A percentile compares a stretch with the other conserved stretches of the same genome.
phyloP scores from a whole-genome alignment of 2,888 invertebrate genomes.

The Epiblema foenella region DNA sequence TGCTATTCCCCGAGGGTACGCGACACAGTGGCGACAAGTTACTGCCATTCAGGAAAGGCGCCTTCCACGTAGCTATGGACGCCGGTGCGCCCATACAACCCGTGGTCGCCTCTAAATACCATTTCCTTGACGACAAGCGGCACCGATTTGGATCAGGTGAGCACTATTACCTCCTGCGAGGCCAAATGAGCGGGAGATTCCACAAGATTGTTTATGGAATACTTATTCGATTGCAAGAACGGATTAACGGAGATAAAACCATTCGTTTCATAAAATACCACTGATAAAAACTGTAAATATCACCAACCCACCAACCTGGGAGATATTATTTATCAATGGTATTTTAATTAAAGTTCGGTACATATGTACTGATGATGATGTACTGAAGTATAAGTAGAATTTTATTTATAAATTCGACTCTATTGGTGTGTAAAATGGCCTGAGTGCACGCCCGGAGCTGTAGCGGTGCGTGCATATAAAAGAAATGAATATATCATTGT shows the following conservation, averaged over 20 bases:
- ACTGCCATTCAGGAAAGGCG: conserved; percentile 97
- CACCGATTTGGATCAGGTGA: conserved; percentile 88
- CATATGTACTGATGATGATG: no score
- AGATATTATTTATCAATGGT: no score
- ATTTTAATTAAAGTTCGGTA: no score
- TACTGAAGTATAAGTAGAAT: no score
- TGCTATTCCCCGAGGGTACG: conserved; percentile 97
- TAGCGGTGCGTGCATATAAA: no score
- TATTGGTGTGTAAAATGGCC: no score
- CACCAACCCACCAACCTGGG: no score
- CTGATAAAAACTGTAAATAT: no score
- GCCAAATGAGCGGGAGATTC: not conserved
- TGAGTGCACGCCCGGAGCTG: no score
- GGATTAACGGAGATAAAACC: not conserved
- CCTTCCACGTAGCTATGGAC: conserved; percentile 96
- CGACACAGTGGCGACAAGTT: conserved; percentile 90
- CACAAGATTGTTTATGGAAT: not conserved
- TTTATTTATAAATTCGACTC: no score
- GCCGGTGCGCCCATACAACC: conserved; percentile 95
- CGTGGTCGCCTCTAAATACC: conserved; percentile 93
- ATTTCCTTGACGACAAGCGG: conserved; percentile 86
- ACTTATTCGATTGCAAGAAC: not conserved
- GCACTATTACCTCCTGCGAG: conserved; percentile 37
- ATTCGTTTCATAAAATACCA: no score
- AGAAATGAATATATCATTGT: no score